A percentile compares a stretch with the other conserved stretches of the same genome.
Evolutionary conservation across 2,797 vertebrate genomes (phyloP).

Genomic region (Paratrypauchen microcephalus): DNA sequence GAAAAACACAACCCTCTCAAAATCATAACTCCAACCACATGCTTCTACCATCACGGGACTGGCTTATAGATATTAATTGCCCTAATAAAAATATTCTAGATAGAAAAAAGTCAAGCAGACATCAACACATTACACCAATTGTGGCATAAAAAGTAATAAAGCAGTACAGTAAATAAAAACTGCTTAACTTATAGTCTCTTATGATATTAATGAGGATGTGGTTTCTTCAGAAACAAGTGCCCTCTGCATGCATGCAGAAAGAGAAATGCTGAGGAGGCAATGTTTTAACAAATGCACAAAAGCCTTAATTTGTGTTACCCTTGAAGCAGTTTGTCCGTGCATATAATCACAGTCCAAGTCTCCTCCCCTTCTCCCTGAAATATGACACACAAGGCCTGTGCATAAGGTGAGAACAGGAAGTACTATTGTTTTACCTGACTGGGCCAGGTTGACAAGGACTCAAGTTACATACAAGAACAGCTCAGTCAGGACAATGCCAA

Average conservation of each 20-base stretch:
- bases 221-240: neutral
- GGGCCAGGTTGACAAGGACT: constrained; percentile 28
- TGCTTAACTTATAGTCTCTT: neutral
- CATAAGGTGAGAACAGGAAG: constrained; percentile 60
- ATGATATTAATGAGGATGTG: neutral
- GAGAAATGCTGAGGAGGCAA: constrained; percentile 18
- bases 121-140: no score
- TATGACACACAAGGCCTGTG: constrained; percentile 24
- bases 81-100: neutral
- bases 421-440: constrained; percentile 56
- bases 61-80: no score
- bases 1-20: no score
- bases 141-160: no score
- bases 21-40: no score
- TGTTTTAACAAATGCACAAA: constrained; percentile 35
- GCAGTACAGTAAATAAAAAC: neutral
- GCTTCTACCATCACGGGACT: no score
- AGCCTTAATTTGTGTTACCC: constrained; percentile 60
- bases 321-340: constrained; percentile 42
- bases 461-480: constrained; percentile 55
- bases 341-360: constrained; percentile 39
- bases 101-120: neutral
- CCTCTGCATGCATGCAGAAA: constrained; percentile 15
- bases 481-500: constrained; percentile 45
- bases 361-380: constrained; percentile 33